phyloP scores from a whole-genome alignment of 2,888 invertebrate genomes.

The Tachystola acroxantha region DNA sequence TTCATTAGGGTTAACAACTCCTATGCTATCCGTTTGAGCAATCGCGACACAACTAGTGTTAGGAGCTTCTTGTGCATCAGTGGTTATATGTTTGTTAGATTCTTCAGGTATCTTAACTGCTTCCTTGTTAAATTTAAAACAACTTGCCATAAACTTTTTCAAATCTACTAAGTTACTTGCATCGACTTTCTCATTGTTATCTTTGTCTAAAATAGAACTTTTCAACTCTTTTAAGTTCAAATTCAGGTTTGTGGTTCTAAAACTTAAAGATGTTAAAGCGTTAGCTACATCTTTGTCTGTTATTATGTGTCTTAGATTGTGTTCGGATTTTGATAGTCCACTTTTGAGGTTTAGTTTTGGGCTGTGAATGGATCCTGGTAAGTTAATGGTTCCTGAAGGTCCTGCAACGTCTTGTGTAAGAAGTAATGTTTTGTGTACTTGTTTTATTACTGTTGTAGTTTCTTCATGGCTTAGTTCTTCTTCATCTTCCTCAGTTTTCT shows the following conservation, averaged over 20 bases:
- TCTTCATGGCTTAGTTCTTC: slow-evolving; percentile 32
- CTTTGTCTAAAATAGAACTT: slow-evolving; percentile 37
- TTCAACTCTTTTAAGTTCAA: slow-evolving; percentile 42
- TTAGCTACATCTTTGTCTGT: slow-evolving; percentile 56
- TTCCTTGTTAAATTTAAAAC: slow-evolving; percentile 53
- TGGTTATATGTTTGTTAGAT: slow-evolving; percentile 25
- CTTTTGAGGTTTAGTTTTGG: slow-evolving; percentile 27
- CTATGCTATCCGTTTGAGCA: slow-evolving; percentile 26
- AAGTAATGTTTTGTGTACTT: slow-evolving; percentile 13
- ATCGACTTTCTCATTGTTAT: slow-evolving; percentile 28
- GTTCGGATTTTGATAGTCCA: slow-evolving; percentile 65
- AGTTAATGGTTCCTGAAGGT: slow-evolving; percentile 33
- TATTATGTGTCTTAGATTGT: slow-evolving; percentile 54
- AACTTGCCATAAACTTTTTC: slow-evolving; percentile 60
- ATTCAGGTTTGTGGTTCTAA: slow-evolving; percentile 27
- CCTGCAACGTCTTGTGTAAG: slow-evolving; percentile 47
- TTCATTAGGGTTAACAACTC: slow-evolving; percentile 31
- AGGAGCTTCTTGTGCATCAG: slow-evolving; percentile 26
- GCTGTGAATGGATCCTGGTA: slow-evolving; percentile 50
- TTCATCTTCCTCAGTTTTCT: slow-evolving; percentile 30
- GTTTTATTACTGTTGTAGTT: slow-evolving; percentile 9
- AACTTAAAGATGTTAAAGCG: slow-evolving; percentile 52
- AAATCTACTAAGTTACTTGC: slow-evolving; percentile 49
- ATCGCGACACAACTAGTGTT: slow-evolving; percentile 26
- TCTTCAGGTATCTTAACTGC: slow-evolving; percentile 30